Evolutionary conservation across 2,888 invertebrate genomes (phyloP), one percentile per base, ranked within the genome.

Genomic region (Phortica magna): DNA sequence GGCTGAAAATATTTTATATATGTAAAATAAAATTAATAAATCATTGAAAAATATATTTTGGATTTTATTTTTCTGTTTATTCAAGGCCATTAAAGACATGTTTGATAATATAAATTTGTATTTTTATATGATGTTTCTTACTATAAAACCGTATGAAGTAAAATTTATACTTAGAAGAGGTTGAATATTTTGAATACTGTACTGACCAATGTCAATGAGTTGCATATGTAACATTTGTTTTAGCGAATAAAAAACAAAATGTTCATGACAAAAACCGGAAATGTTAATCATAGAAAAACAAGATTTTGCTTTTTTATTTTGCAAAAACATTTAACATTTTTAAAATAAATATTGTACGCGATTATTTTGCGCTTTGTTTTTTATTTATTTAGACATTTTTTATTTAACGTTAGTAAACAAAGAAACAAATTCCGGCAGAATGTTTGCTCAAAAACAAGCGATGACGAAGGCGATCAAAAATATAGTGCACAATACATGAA

Each of bases 381-480:
- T 59, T 59, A 19, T 59, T 9, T 10, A 59, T 17, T 59, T 7
- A 59, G 7, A 12, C 10, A 48, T 14, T 48, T 48, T 48, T 14
- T 48, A 43, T 7, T 14, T 1, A 48, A 48, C 3, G 7, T 31
- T 31, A 31, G 1, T 31, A 48, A 48, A 48, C 48, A 48, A 48
- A 48, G 48, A 9, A 48, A 9, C 48, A 14, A 48, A 48, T 48
- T 48, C 48, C 48, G 48, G 48, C 14, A 12, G 2, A 14, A 48
- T 48, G 48, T 48, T 48, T 48, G 48, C 7, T 48, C 48, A 48
- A 48, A 31, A 48, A 48, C 48, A 48, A 48, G 48, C 48, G 61
- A 61, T 61, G 61, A 61, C 61, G 61, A 61, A 17, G 61, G 17
- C 61, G 10, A 12, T 22, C 22, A 12, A 61, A 22, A 61, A 61